Conservation (phyloP, 1,140 invertebrate genomes). For the fruit fly (Drosophila melanogaster) region DNA sequence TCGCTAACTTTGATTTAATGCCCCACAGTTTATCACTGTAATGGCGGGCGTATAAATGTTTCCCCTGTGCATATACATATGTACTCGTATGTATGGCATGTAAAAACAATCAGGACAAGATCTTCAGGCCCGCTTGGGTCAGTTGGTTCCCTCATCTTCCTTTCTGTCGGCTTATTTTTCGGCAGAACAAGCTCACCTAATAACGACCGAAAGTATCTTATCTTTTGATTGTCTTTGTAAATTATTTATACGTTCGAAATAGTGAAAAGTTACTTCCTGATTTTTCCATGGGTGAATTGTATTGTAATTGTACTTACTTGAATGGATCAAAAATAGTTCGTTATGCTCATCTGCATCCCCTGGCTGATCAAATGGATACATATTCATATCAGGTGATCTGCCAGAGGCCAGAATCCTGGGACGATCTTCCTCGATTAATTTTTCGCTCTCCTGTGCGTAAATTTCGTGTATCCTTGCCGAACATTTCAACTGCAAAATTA, state of each 20-base stretch:
- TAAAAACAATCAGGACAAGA: constrained; percentile 73
- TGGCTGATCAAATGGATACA: constrained; percentile 77
- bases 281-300: too few relatives aligned
- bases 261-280: too few relatives aligned
- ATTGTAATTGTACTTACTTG: constrained; percentile 59
- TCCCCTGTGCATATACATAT: constrained; percentile 68
- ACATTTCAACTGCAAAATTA: constrained; percentile 67
- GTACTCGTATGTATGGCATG: constrained; percentile 72
- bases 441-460: constrained; percentile 80
- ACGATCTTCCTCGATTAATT: constrained; percentile 80
- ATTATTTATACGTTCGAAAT: too few relatives aligned
- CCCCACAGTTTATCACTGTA: constrained; percentile 77
- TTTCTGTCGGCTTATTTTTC: constrained; percentile 67
- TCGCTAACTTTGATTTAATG: constrained; percentile 84
- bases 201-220: constrained; percentile 68
- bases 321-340: constrained; percentile 71
- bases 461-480: constrained; percentile 80
- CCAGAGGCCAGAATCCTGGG: constrained; percentile 81
- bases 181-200: constrained; percentile 32
- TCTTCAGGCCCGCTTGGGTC: constrained; percentile 47
- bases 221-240: constrained; percentile 54
- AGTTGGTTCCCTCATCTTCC: constrained; percentile 28
- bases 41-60: constrained; percentile 76
- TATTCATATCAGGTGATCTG: constrained; percentile 80
- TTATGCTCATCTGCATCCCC: constrained; percentile 71